phyloP scores from a whole-genome alignment of 2,888 invertebrate genomes.

The Rhagonycha lutea region DNA sequence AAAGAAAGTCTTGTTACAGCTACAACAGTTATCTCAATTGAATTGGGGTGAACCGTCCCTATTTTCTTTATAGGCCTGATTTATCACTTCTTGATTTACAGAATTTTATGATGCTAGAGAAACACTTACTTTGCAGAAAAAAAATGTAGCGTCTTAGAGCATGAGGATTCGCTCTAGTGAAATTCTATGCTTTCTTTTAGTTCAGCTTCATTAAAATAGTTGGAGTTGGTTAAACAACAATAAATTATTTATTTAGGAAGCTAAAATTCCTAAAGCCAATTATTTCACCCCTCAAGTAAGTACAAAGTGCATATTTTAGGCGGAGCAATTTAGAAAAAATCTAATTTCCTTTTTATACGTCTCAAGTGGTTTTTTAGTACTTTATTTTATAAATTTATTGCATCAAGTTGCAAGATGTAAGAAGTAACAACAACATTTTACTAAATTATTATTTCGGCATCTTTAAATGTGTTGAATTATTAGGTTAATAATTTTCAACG shows the following conservation, averaged over 20 bases:
- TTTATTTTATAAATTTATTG: neutral
- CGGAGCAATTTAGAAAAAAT: neutral
- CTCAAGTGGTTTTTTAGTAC: neutral
- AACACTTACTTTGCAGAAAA: neutral
- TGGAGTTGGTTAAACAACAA: neutral
- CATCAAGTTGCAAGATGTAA: neutral
- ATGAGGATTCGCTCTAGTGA: neutral
- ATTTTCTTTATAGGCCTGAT: neutral
- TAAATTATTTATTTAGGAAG: neutral
- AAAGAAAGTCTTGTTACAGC: neutral
- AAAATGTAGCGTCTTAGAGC: neutral
- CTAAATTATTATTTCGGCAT: neutral
- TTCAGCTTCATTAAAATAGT: neutral
- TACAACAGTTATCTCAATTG: neutral
- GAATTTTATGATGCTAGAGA: neutral
- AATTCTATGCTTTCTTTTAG: neutral
- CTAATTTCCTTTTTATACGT: neutral
- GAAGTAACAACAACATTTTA: neutral
- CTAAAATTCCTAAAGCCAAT: neutral
- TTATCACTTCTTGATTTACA: neutral
- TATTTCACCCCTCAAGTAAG: neutral
- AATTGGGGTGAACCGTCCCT: neutral
- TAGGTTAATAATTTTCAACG: neutral
- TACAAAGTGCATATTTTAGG: neutral
- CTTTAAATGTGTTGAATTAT: neutral